Percentiles rank a stretch among this genome's conserved stretches.
Conservation (phyloP, 2,888 invertebrate genomes). For the Cynaeus angustus region DNA sequence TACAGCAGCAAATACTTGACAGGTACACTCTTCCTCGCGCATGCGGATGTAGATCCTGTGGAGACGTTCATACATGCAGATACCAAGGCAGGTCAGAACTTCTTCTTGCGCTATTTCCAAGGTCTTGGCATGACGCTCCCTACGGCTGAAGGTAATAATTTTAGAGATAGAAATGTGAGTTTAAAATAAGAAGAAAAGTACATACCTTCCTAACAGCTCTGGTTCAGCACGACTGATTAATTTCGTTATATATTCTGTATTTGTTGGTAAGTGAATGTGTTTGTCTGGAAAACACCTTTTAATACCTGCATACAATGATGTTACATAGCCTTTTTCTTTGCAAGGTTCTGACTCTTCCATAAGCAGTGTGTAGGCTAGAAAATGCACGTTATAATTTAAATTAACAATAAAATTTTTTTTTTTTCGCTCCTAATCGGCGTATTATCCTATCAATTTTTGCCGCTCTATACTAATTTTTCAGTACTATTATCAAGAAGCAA, state of each 20-base stretch:
- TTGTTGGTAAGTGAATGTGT: conserved; percentile 90
- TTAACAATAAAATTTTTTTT: conserved; percentile 1
- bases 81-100: conserved; percentile 94
- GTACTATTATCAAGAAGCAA: too few relatives aligned
- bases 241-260: conserved; percentile 91
- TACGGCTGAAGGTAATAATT: conserved; percentile 75
- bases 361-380: conserved; percentile 87
- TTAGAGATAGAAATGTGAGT: not conserved
- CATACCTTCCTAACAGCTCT: conserved; percentile 87
- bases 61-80: conserved; percentile 93
- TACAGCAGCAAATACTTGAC: conserved; percentile 92
- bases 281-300: conserved; percentile 89
- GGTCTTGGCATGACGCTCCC: conserved; percentile 97
- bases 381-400: not conserved
- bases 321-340: conserved; percentile 92
- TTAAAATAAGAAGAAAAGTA: conserved; percentile 19
- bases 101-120: conserved; percentile 97
- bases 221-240: conserved; percentile 94
- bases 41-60: conserved; percentile 90
- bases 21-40: conserved; percentile 94
- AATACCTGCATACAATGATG: conserved; percentile 89
- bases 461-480: too few relatives aligned
- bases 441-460: too few relatives aligned
- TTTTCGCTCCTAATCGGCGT: too few relatives aligned
- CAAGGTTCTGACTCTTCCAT: conserved; percentile 88